Evolutionary conservation across 2,888 invertebrate species (phyloP), one percentile per base, ranked within the genome.

Genomic region (Athalia cordata): DNA sequence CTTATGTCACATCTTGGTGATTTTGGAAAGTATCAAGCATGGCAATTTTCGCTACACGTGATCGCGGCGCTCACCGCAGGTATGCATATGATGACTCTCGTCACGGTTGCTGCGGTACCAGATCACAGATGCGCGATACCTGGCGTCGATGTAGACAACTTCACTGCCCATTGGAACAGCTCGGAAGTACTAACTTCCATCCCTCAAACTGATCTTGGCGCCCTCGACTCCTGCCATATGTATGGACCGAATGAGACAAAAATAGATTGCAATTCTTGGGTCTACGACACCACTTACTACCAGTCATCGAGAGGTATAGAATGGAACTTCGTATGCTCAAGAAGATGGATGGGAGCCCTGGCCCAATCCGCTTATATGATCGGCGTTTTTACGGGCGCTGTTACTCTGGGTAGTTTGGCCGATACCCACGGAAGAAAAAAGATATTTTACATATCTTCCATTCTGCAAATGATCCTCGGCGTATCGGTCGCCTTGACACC

Each of bases 351-450:
- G 93, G 95, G 95, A 1, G 95, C 96, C 1, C 88, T 96, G 29
- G 95, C 96, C 0, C 96, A 97, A 87, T 94, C 95, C 4, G 87
- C 92, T 65, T 95, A 94, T 87, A 97, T 97, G 97, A 92, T 96
- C 85, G 97, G 97, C 6, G 96, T 96, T 4, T 94, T 97, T 82
- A 91, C 93, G 0, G 97, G 96, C 0, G 96, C 96, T 0, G 93
- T 96, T 0, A 92, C 93, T 0, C 91, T 96, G 45, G 97, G 97
- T 9, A 93, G 94, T 77, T 89, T 96, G 85, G 96, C 96, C 3
- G 97, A 97, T 86, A 95, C 93, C 90, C 93, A 95, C 80, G 96
- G 96, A 47, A 92, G 96, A 50, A 96, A 96, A 90, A 93, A 93
- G 0, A 93, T 96, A 55, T 96, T 96, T 84, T 94, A 95, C 83